Evolutionary conservation across 92 coral and sea anemone species (phyloP).

Genomic region (Epizoanthus scotinus): DNA sequence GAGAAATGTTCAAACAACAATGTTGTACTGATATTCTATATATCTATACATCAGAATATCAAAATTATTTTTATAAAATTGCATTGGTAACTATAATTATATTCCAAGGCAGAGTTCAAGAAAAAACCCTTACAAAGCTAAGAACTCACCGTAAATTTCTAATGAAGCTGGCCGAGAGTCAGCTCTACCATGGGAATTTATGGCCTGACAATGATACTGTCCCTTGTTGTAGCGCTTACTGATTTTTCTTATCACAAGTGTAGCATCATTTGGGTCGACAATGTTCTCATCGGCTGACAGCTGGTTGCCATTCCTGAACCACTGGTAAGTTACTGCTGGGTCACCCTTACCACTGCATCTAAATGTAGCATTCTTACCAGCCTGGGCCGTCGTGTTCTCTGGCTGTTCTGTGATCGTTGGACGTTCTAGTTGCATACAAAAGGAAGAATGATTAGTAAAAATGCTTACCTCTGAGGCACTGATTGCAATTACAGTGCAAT

Average conservation of each 20-base stretch:
- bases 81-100: too few relatives aligned
- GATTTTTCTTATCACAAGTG: conserved; percentile 11
- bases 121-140: background rate
- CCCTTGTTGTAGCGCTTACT: conserved; percentile 55
- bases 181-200: conserved; percentile 52
- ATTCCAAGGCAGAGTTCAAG: too few relatives aligned
- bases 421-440: conserved; percentile 44
- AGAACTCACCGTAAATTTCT: background rate
- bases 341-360: conserved; percentile 82
- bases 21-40: too few relatives aligned
- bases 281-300: conserved; percentile 50
- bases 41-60: too few relatives aligned
- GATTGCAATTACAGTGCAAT: too few relatives aligned
- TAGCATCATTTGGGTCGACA: conserved; percentile 48
- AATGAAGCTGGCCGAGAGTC: conserved; percentile 64
- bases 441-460: background rate
- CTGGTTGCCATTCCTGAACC: conserved; percentile 69
- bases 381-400: conserved; percentile 66
- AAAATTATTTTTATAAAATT: too few relatives aligned
- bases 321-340: conserved; percentile 62
- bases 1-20: too few relatives aligned
- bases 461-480: too few relatives aligned
- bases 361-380: conserved; percentile 52
- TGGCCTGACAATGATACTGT: conserved; percentile 66
- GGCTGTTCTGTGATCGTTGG: conserved; percentile 82